Evolutionary conservation across 2,113 vertebrate genomes (phyloP), one percentile per base, ranked within the genome.

Genomic region (Hemicordylus capensis): DNA sequence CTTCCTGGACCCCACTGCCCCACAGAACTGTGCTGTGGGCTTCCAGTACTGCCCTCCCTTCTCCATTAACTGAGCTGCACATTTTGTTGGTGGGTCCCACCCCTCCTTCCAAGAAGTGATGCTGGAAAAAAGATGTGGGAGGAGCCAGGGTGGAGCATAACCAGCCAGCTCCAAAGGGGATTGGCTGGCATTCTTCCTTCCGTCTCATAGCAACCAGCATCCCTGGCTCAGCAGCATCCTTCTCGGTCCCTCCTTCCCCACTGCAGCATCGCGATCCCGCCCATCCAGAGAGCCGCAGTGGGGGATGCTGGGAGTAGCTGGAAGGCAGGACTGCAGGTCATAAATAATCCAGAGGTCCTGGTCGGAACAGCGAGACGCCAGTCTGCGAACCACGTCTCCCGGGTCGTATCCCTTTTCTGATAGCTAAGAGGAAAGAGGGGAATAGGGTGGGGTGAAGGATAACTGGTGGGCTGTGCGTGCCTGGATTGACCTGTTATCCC

Each of bases 171-270:
- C 89, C 91, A 8, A 17, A 26, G 80, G 89, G 64, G 91, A 93
- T 93, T 95, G 91, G 93, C 84, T 64, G 34, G 76, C 72, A 67
- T 81, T 74, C 73, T 84, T 80, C 82, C 91, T 92, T 48, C 70
- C 54, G 88, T 94, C 82, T 91, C 94, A 87, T 94, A 92, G 94
- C 93, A 94, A 95, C 94, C 90, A 54, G 90, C 87, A 93, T 93
- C 93, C 76, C 89, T 88, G 74, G 63, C 83, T 78, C 89, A 88
- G 75, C 90, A 85, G 80, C 90, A 84, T 93, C 89, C 85, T 44
- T 85, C 86, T 20, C 14, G 51, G 84, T 37, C 84, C 84, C 66
- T 26, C 82, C 92, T 85, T 64, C 93, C 87, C 87, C 83, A 88
- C 91, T 91, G 91, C 92, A 90, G 91, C 89, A 89, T 76, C 31